Percentiles rank a stretch among this genome's conserved stretches.
Evolutionary conservation across 2,797 vertebrate species (phyloP).

Genomic region (Ficedula albicollis): DNA sequence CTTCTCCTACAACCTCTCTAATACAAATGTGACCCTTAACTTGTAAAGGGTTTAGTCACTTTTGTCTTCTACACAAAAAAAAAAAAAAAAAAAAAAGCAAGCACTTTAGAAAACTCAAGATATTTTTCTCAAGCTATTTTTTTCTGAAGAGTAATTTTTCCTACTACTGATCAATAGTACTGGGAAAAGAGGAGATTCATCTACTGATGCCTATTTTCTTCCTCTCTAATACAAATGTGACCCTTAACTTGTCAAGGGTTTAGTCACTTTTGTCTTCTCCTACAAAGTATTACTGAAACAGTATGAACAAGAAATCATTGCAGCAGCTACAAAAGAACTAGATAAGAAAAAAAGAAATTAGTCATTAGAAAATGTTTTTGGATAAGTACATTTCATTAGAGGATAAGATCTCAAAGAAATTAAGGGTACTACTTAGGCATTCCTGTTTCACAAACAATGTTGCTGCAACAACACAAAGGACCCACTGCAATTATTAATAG

Average conservation of each 20-base stretch:
- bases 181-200: constrained; percentile 13
- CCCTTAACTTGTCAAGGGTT: background rate
- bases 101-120: constrained; percentile 28
- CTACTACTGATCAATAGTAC: constrained; percentile 29
- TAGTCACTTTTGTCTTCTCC: background rate
- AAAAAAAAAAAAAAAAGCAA: background rate
- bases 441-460: background rate
- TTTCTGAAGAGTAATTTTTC: constrained; percentile 40
- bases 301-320: background rate
- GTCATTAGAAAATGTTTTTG: background rate
- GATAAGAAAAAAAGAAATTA: background rate
- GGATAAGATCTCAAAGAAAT: background rate
- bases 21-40: too few relatives aligned
- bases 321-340: background rate
- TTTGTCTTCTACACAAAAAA: too few relatives aligned
- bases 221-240: background rate
- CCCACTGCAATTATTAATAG: background rate
- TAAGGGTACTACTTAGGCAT: background rate
- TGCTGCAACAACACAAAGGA: background rate
- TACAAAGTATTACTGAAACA: background rate
- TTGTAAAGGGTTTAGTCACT: too few relatives aligned
- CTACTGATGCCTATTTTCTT: background rate
- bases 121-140: constrained; percentile 43
- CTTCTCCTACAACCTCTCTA: background rate
- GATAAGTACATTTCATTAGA: background rate